Evolutionary conservation across 2,113 vertebrate genomes (phyloP), one percentile per base, ranked within the genome.

Genomic region (Formicarius rufipectus): DNA sequence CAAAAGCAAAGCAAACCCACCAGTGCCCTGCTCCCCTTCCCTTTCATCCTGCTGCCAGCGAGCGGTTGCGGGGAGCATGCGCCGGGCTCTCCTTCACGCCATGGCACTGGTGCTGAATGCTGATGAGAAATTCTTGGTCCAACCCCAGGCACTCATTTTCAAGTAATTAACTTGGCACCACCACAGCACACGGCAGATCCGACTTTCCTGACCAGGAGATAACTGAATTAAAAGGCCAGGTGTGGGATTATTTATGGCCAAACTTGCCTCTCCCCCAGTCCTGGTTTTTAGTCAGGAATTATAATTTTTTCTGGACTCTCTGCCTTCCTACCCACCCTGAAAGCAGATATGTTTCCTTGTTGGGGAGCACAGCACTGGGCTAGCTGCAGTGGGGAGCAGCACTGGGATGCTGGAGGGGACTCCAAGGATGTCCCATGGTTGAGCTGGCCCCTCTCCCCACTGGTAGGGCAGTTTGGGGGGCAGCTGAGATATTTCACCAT

Each of bases 121-220:
- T 97, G 95, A 97, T 96, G 96, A 96, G 95, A n/a, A 94, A 91
- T 92, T 87, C 95, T 93, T 97, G 96, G 95, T 87, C 91, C 96
- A 85, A 96, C 93, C 94, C 94, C 95, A 97, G 94, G 94, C 94
- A 73, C 96, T 96, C 95, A 94, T 97, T 96, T 96, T 96, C 95
- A 84, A 97, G 96, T 96, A 95, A 97, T 97, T 96, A 97, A 96
- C 96, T 96, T 96, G 95, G 95, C 96, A 96, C 52, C 87, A 73
- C 83, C 95, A 86, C 94, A 92, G 95, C 95, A 90, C 91, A 62
- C 77, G 69, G 95, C 94, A 87, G 93, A 92, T 47, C 93, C 16
- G 44, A 94, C 94, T 95, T 64, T 58, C 87, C 89, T 20, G 45
- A 96, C 91, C 74, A 84, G 93, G 89, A 97, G 93, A 97, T 84